Base-by-base conservation (phyloP, 2,888 invertebrate species). In the Plebejus anna region DNA sequence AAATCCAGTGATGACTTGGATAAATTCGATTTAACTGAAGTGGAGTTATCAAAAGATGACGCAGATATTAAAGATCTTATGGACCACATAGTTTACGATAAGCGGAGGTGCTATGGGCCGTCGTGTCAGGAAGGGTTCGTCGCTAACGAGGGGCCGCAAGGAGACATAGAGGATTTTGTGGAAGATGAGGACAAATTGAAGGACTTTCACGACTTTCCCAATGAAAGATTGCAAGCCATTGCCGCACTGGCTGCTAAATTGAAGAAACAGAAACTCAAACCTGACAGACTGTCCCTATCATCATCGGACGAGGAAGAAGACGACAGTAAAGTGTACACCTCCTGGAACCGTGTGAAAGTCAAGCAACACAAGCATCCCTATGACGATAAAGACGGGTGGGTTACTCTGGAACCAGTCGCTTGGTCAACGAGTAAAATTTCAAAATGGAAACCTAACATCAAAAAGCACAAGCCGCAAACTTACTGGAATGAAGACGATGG, bases 381-480 rank as follows among this genome's bases (percentile, higher is more conserved):
- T 79, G 96, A 96, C 77, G 96, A 97, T 80, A 95, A 96, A 82
- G 96, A 96, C 77, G 97, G 96, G 0, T 97, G 97, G 97, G 96
- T 97, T 0, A 95, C 96, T 1, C 87, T 97, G 77, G 97, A 97
- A 80, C 96, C 96, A 4, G 95, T 97, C 4, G 97, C 97, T 0
- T 97, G 97, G 97, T 96, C 97, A 0, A 95, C 96, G 13, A 96
- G 97, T 81, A 97, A 97, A 89, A 96, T 97, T 79, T 96, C 97
- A 1, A 97, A 97, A 87, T 97, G 97, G 97, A 96, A 96, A 84
- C 95, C 96, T 0, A 95, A 95, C 80, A 90, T 94, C 9, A 94
- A 94, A 79, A 91, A 94, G 78, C 94, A 95, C 83, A 94, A 94
- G 82, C 91, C 90, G 11, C 66, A 66, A 28, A 88, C 87, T 82